Percentiles rank a stretch among this genome's conserved stretches.
Conservation (phyloP, 1,140 invertebrate species). For the Mizuhopecten yessoensis region DNA sequence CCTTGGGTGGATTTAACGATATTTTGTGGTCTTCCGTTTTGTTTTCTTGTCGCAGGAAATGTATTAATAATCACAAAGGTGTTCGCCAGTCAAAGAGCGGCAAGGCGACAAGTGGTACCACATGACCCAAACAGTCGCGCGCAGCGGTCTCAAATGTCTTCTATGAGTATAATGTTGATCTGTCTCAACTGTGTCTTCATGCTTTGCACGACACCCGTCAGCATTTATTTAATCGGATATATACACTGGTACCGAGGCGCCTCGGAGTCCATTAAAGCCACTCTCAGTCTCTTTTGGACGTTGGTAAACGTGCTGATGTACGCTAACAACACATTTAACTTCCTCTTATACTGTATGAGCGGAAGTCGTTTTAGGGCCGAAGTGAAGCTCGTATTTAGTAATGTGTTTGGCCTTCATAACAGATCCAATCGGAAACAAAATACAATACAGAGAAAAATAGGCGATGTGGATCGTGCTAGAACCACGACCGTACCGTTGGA, state of each 20-base stretch:
- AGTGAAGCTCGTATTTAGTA: slow-evolving; percentile 42
- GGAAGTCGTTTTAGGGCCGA: slow-evolving; percentile 56
- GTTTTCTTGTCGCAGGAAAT: slow-evolving; percentile 64
- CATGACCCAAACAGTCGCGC: background rate
- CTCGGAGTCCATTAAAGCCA: background rate
- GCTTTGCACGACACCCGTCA: slow-evolving; percentile 67
- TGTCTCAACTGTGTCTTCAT: slow-evolving; percentile 67
- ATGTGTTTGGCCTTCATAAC: background rate
- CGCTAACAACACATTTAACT: slow-evolving; percentile 58
- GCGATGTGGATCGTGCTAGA: background rate
- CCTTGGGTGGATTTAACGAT: slow-evolving; percentile 74
- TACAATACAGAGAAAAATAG: background rate
- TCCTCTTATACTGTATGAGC: slow-evolving; percentile 56
- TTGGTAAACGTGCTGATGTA: slow-evolving; percentile 59
- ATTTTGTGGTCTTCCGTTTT: slow-evolving; percentile 66
- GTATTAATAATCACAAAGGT: slow-evolving; percentile 65
- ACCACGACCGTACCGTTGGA: background rate
- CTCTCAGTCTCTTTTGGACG: slow-evolving; percentile 54
- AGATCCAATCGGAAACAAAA: background rate
- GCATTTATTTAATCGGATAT: slow-evolving; percentile 65
- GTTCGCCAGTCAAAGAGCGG: slow-evolving; percentile 41
- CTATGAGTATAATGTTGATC: slow-evolving; percentile 69
- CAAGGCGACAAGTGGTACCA: slow-evolving; percentile 17
- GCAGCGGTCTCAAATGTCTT: slow-evolving; percentile 58
- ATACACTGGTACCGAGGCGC: slow-evolving; percentile 45